Conservation (phyloP, 1,140 invertebrate species). For the Drosophila novamexicana region DNA sequence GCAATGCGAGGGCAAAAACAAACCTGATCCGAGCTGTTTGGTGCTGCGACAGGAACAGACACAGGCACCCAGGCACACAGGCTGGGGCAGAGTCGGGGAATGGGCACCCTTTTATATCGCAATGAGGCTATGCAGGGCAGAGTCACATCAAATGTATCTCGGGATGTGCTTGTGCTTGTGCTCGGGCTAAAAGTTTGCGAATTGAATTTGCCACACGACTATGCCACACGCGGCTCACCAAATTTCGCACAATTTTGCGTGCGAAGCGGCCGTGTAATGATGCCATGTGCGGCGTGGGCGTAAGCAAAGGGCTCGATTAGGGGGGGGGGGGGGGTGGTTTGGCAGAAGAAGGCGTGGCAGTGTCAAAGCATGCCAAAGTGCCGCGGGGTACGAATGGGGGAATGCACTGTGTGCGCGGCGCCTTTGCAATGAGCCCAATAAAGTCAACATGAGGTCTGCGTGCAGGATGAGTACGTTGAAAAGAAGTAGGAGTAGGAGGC, state of each 20-base stretch:
- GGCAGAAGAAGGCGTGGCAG: slow-evolving; percentile 33
- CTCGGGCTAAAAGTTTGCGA: slow-evolving; percentile 75
- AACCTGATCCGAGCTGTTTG: neutral
- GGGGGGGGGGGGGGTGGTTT: neutral
- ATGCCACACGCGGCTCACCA: slow-evolving; percentile 83
- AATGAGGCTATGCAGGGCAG: slow-evolving; percentile 15
- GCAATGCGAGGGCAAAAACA: neutral
- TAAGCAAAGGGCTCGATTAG: too few species aligned
- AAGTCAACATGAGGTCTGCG: slow-evolving; percentile 57
- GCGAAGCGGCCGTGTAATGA: slow-evolving; percentile 80
- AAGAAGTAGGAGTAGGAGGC: neutral
- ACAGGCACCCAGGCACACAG: neutral
- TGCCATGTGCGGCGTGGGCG: slow-evolving; percentile 42
- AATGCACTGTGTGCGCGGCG: slow-evolving; percentile 39
- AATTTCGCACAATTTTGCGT: slow-evolving; percentile 83
- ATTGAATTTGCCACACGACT: slow-evolving; percentile 84
- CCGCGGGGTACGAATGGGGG: slow-evolving; percentile 19
- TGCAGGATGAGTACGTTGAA: neutral
- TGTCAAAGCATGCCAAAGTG: slow-evolving; percentile 79
- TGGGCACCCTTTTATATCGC: slow-evolving; percentile 34
- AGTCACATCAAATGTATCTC: slow-evolving; percentile 56
- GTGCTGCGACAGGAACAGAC: neutral
- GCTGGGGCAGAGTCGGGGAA: neutral
- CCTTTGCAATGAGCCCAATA: slow-evolving; percentile 76
- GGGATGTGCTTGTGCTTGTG: slow-evolving; percentile 18